phyloP scores from a whole-genome alignment of 2,888 invertebrate species.

The Steinernema carpocapsae region DNA sequence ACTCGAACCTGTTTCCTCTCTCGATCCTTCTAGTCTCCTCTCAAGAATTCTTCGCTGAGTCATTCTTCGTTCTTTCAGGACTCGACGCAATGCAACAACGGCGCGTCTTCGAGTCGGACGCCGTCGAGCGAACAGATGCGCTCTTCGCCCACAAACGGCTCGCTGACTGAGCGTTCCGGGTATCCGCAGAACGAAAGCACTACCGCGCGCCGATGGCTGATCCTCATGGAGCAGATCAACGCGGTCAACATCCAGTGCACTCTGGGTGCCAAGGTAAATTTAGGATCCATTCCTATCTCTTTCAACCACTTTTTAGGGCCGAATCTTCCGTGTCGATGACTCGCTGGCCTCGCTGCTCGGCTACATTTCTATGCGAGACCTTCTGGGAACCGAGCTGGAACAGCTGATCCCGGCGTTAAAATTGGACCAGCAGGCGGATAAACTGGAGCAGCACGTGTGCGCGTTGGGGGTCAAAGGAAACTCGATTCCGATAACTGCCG shows the following conservation, averaged over 20 bases:
- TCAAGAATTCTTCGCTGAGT: background rate
- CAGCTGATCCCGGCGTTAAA: slow-evolving; percentile 45
- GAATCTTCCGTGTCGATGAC: slow-evolving; percentile 51
- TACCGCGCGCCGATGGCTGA: slow-evolving; percentile 44
- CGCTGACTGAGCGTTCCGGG: slow-evolving; percentile 25
- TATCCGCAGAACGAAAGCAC: slow-evolving; percentile 9
- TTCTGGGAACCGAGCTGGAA: slow-evolving; percentile 51
- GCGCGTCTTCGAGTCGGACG: slow-evolving; percentile 30
- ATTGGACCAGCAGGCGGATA: slow-evolving; percentile 15
- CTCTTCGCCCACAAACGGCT: slow-evolving; percentile 12
- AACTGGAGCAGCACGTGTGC: slow-evolving; percentile 42
- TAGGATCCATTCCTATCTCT: background rate
- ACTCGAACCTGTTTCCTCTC: too few species aligned
- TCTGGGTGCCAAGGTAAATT: slow-evolving; percentile 47
- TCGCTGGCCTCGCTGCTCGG: slow-evolving; percentile 46
- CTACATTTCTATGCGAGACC: slow-evolving; percentile 47
- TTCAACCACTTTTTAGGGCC: slow-evolving; percentile 39
- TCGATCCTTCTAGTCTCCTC: too few species aligned
- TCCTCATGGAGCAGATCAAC: slow-evolving; percentile 51
- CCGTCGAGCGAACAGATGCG: slow-evolving; percentile 16
- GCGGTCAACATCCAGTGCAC: slow-evolving; percentile 46
- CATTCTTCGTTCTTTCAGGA: slow-evolving; percentile 19
- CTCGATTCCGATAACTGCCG: slow-evolving; percentile 47
- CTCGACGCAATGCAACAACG: slow-evolving; percentile 7
- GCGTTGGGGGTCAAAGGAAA: slow-evolving; percentile 42